Evolutionary conservation across 2,888 invertebrate species (phyloP), one percentile per base, ranked within the genome.

Genomic region (Bugula neritina): DNA sequence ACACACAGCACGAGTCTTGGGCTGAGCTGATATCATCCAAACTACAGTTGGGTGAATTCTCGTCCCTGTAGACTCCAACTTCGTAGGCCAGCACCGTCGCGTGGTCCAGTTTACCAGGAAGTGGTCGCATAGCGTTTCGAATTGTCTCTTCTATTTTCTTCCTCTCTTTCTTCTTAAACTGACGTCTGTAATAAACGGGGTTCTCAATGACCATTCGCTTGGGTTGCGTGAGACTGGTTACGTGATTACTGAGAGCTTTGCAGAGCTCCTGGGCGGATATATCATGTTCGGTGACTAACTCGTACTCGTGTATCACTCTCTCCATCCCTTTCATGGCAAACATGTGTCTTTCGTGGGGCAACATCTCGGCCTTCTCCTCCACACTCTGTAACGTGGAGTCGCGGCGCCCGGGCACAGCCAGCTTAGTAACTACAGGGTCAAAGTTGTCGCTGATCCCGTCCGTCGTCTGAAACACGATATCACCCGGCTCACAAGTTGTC

Each of bases 381-480:
- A 43, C 35, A 17, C 58, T 71, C 13, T 54, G 71, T 25, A 57
- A 43, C 3, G 1, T 31, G 25, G 31, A 21, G 23, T 76, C 69
- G 23, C 35, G n/a, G 21, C 73, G 58, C 34, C 73, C 76, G 1
- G 83, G 80, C 58, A 86, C 79, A 2, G 92, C 91, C 80, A 93
- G 92, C 84, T 91, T 92, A 35, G 93, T 93, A 72, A 94, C 93
- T 35, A 93, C 93, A 0, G 93, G 93, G 85, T 94, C 93, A 79
- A 93, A 92, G 83, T 94, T 94, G 81, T 94, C 93, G 3, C 92
- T 92, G 43, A 94, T 89, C 5, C 93, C 93, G 80, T 94, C 93
- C n/a, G 91, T 92, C 0, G 93, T 92, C 23, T 94, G 87, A 82
- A 93, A 91, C 34, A 94, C 90, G 74, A 94, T 89, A 80, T 94